Base-by-base conservation (phyloP, 64 coral and sea anemone genomes). In the Porites lutea region DNA sequence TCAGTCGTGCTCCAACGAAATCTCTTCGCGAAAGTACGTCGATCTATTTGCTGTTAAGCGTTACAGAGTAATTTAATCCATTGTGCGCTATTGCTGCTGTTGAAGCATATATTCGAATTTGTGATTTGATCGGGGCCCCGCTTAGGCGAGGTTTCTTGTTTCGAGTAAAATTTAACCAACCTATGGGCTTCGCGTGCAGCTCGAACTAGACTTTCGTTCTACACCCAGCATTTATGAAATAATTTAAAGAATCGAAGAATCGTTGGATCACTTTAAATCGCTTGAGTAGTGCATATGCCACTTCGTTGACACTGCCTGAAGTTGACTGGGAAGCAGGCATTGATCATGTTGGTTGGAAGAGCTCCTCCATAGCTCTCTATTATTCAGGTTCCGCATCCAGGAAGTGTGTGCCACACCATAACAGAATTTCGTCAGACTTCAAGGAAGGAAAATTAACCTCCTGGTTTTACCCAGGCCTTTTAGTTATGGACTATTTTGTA, bases 191-290 rank as follows among this genome's bases (percentile, higher is more conserved):
- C 91, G 5, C 2, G 47, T 20, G 59, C 72, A n/a, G 72, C 82
- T 48, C 57, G 87, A 23, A 45, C 72, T 7, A 79, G 88, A 46
- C 59, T 90, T 13, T 66, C 76, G 1, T 12, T 21, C 13, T 90
- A 80, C 15, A 74, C 64, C 8, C 79, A 50, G 11, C 4, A 52
- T 18, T 20, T 90, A 4, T 59, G 59, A 6, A 14, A 82, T n/a
- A 60, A 14, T 5, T 92, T 92, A 37, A 37, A 37, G 27, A 37
- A 37, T 37, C 16, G 52, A 1, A 23, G 55, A 37, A 37, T 6
- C 69, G 90, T 2, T 13, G 13, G 0, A 51, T 72, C 2, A 87
- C 82, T 6, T 67, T 87, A 22, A 82, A 93, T 55, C 83, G 91
- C 0, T 19, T 93, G 51, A 59, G 91, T 2, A 79, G 82, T 79